Conservation (phyloP, 2,113 vertebrate genomes). For the Plectropomus leopardus region DNA sequence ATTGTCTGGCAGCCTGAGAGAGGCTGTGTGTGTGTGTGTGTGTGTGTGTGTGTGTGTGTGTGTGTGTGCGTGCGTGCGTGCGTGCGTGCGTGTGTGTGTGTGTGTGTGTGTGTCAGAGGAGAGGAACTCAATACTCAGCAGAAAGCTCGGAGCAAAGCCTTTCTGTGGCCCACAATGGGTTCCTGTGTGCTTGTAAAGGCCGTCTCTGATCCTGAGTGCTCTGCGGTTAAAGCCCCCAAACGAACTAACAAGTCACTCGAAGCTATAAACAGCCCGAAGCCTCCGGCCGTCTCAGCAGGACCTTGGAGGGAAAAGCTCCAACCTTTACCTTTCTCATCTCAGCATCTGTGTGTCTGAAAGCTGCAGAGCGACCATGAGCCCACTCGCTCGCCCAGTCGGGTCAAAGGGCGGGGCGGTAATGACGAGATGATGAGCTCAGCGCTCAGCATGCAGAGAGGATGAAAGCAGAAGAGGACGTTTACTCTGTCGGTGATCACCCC, state of each 20-base stretch:
- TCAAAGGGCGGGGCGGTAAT: conserved; percentile 24
- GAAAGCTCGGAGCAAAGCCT: conserved; percentile 44
- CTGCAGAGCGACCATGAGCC: neutral
- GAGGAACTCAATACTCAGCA: conserved; percentile 60
- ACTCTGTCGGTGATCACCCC: neutral
- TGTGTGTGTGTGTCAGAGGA: conserved; percentile 12
- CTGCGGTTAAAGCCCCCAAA: neutral
- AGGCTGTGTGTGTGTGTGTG: neutral
- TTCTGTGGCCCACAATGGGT: conserved; percentile 47
- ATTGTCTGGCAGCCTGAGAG: conserved; percentile 54
- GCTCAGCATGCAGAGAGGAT: conserved; percentile 1
- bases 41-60: neutral
- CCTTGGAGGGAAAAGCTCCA: conserved; percentile 27
- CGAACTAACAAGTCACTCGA: neutral
- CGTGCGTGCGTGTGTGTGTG: neutral
- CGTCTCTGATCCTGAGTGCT: conserved; percentile 35
- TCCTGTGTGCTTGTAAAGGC: conserved; percentile 45
- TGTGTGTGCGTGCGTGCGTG: conserved; percentile 3
- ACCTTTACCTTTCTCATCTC: conserved; percentile 38
- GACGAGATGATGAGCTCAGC: conserved; percentile 16
- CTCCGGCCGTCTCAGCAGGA: conserved; percentile 19
- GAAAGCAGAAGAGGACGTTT: neutral
- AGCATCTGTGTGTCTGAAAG: neutral
- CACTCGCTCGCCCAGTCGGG: neutral
- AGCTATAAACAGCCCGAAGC: neutral